Percentiles rank a stretch among this genome's conserved stretches.
Evolutionary conservation across 30 jellyfish, hydroid and myxozoan species (phyloP).

Genomic region (Hydra vulgaris): DNA sequence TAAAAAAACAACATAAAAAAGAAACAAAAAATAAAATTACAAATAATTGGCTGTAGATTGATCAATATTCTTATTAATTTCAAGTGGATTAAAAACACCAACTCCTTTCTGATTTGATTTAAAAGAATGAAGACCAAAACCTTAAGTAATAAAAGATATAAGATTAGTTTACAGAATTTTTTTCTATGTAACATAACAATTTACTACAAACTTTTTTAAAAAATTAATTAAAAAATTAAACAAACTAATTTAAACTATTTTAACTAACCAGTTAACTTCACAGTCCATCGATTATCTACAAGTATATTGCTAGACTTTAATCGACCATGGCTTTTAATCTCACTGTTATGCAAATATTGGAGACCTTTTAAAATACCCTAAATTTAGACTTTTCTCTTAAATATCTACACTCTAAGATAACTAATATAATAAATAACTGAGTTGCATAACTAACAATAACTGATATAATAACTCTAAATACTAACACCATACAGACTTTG

Average conservation of each 20-base stretch:
- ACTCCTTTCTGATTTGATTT: constrained; percentile 35
- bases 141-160: constrained; percentile 1
- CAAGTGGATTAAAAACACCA: constrained; percentile 26
- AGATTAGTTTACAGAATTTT: too few species aligned
- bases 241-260: too few species aligned
- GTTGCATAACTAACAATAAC: too few species aligned
- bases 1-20: too few species aligned
- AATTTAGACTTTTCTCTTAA: background rate
- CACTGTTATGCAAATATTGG: constrained; percentile 58
- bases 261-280: constrained; percentile 84
- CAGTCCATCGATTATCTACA: constrained; percentile 87
- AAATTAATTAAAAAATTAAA: too few species aligned
- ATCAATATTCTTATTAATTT: background rate
- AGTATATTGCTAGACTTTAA: constrained; percentile 74
- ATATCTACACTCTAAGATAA: too few species aligned
- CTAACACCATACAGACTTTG: too few species aligned
- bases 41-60: background rate
- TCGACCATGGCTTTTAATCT: constrained; percentile 90
- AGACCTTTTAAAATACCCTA: constrained; percentile 45
- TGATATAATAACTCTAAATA: too few species aligned
- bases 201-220: too few species aligned
- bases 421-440: too few species aligned
- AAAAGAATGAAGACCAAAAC: constrained; percentile 60
- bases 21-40: background rate
- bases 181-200: too few species aligned